Percentiles rank a stretch among this genome's conserved stretches.
phyloP scores from a whole-genome alignment of 2,888 invertebrate species.

The Agrotis puta region DNA sequence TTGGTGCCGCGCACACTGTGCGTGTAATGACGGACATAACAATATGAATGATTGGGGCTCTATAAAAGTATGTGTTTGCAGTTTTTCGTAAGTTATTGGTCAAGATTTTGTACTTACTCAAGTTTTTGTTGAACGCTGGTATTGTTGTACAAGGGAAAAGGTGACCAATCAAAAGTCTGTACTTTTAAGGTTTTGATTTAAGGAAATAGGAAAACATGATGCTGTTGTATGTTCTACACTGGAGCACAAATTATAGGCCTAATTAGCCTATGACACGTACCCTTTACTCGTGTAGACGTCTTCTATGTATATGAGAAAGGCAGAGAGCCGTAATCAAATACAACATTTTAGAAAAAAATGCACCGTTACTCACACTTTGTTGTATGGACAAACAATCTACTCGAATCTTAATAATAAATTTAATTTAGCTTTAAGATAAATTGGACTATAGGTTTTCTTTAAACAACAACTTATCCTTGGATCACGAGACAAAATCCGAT shows the following conservation, averaged over 20 bases:
- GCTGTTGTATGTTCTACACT: no score
- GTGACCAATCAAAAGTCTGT: not conserved
- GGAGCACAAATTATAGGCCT: no score
- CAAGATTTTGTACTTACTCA: not conserved
- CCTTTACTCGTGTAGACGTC: no score
- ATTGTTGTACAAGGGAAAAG: not conserved
- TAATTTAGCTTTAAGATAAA: no score
- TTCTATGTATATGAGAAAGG: no score
- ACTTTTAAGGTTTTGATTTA: not conserved
- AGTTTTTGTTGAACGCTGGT: not conserved
- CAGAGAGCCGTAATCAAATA: no score
- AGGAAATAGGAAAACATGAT: not conserved
- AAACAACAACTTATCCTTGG: no score
- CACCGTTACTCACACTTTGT: not conserved
- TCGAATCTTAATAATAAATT: no score
- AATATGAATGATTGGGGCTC: constrained; percentile 64
- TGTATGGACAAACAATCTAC: not conserved
- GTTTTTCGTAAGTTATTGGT: constrained; percentile 15
- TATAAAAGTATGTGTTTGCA: constrained; percentile 37
- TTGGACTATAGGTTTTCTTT: no score
- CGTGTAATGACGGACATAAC: constrained; percentile 83
- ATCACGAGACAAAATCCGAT: not conserved
- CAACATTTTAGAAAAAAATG: not conserved
- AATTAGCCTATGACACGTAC: no score
- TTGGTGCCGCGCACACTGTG: constrained; percentile 76